A percentile compares a stretch with the other conserved stretches of the same genome.
These are phyloP conservation scores for Pogonomyrmex californicus DNA, from an alignment of 1,140 invertebrate genomes.

Conservation along the genomic window DNA sequence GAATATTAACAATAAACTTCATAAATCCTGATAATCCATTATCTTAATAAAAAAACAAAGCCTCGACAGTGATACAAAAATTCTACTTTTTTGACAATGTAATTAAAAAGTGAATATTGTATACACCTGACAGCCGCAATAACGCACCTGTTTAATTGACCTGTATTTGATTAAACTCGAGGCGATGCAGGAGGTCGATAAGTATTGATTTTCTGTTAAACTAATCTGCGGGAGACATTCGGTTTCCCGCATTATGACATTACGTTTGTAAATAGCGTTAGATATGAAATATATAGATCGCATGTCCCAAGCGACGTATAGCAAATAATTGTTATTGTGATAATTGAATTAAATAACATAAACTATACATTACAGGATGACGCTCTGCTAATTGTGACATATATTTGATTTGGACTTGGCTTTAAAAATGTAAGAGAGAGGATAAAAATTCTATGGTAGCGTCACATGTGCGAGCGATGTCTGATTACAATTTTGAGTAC, in stretches of 20 bases:
- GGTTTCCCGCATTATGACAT: conserved; percentile 31
- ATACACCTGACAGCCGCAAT: background rate
- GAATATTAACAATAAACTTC: background rate
- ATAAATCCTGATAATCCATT: background rate
- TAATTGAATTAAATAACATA: background rate
- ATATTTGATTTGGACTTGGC: background rate
- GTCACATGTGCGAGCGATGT: conserved; percentile 14
- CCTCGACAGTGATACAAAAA: too few species aligned
- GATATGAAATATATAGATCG: background rate
- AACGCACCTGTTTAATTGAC: conserved; percentile 42
- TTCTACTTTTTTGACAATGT: background rate
- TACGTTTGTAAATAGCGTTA: conserved; percentile 12
- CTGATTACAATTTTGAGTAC: conserved; percentile 45
- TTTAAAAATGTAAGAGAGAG: background rate
- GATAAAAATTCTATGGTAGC: background rate
- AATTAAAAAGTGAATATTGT: background rate
- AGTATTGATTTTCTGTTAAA: conserved; percentile 27
- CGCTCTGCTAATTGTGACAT: background rate
- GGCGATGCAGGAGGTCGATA: background rate
- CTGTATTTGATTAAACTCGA: conserved; percentile 44
- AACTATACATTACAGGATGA: background rate
- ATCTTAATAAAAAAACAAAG: background rate
- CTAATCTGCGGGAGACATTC: conserved; percentile 24
- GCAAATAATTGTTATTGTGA: conserved; percentile 9
- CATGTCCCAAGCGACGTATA: background rate